Percentiles rank a stretch among this genome's conserved stretches.
Conservation (phyloP, 2,888 invertebrate species). For the Epistrophe eligans region DNA sequence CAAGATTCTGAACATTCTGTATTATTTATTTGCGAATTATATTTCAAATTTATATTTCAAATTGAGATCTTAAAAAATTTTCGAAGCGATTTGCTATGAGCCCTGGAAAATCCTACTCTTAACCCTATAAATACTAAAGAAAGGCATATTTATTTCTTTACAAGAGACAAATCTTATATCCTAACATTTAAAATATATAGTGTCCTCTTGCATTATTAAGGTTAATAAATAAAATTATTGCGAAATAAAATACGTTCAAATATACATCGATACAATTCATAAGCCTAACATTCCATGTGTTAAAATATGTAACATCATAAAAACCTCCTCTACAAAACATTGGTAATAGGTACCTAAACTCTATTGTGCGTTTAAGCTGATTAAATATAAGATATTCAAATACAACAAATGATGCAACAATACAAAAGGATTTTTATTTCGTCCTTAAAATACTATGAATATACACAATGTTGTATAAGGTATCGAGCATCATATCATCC, state of each 20-base stretch:
- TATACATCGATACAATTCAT: background rate
- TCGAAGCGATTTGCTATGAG: too few species aligned
- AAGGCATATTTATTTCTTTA: background rate
- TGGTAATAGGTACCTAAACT: background rate
- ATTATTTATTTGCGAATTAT: too few species aligned
- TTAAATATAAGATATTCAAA: constrained; percentile 48
- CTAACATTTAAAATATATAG: background rate
- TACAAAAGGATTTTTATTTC: constrained; percentile 40
- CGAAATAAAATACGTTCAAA: background rate
- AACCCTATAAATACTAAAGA: background rate
- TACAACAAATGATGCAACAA: constrained; percentile 15
- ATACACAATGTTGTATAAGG: constrained; percentile 29
- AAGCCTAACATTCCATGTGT: constrained; percentile 44
- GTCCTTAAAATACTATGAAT: constrained; percentile 35
- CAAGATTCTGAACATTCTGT: too few species aligned
- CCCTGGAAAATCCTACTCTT: background rate
- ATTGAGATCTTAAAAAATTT: too few species aligned
- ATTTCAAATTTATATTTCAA: too few species aligned
- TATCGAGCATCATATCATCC: constrained; percentile 20
- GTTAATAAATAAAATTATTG: background rate
- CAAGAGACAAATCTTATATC: background rate
- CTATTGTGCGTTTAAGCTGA: constrained; percentile 34
- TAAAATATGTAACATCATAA: constrained; percentile 26
- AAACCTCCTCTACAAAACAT: background rate
- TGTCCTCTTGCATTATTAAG: background rate